Evolutionary conservation across 2,888 invertebrate species (phyloP).

Genomic region (Archips xylosteana): DNA sequence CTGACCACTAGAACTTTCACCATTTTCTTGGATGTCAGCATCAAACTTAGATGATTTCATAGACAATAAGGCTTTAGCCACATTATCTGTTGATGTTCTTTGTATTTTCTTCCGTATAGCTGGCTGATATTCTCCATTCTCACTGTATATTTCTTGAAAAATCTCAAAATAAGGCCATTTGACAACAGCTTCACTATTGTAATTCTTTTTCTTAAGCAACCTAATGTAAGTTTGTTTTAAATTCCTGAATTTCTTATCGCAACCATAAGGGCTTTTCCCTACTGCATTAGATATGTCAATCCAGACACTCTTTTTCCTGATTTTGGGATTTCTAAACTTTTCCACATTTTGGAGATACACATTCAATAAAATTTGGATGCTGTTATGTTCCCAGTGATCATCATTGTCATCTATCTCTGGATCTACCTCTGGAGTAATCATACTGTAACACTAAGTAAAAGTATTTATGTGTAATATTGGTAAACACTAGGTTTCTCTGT

Average conservation of each 20-base stretch:
- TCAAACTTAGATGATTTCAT: constrained; percentile 62
- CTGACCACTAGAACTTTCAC: constrained; percentile 59
- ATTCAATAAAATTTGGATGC: constrained; percentile 65
- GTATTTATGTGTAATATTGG: too few species aligned
- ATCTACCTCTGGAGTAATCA: constrained; percentile 56
- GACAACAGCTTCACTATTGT: constrained; percentile 62
- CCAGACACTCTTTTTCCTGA: constrained; percentile 79
- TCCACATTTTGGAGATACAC: constrained; percentile 73
- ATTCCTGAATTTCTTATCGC: constrained; percentile 80
- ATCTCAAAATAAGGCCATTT: constrained; percentile 79
- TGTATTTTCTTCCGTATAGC: constrained; percentile 74
- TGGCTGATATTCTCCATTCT: constrained; percentile 73
- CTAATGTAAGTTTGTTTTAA: constrained; percentile 77
- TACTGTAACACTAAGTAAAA: neutral
- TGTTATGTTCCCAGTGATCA: constrained; percentile 75
- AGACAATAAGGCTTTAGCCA: constrained; percentile 70
- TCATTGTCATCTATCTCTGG: constrained; percentile 67
- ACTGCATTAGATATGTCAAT: constrained; percentile 68
- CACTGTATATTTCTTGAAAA: constrained; percentile 75
- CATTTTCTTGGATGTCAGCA: constrained; percentile 54
- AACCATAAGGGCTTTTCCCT: constrained; percentile 73
- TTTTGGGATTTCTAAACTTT: constrained; percentile 76
- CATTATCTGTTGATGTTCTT: constrained; percentile 65
- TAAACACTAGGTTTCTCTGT: neutral
- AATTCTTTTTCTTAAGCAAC: constrained; percentile 71